Evolutionary conservation across 2,113 vertebrate genomes (phyloP), one percentile per base, ranked within the genome.

Genomic region (Nymphicus hollandicus): DNA sequence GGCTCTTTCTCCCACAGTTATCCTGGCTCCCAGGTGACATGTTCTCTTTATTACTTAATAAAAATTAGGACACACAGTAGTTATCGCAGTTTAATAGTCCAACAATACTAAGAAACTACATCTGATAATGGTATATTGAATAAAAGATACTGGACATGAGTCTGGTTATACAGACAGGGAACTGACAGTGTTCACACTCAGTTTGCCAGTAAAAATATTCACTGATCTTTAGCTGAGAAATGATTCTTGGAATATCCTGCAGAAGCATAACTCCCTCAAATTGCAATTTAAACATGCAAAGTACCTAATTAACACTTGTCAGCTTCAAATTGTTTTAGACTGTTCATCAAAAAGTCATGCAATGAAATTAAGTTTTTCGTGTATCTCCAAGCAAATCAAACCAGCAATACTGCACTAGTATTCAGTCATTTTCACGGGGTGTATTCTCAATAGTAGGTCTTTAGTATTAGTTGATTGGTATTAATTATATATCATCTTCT

Each of bases 1-100:
- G 27, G 6, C n/a, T 82, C 27, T 74, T 20, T 5, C 19, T 22
- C 4, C 4, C 0, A 0, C 20, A 3, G 11, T 72, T 2, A 1
- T 10, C 22, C 35, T 44, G 37, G 12, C 22, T 90, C 43, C 27
- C 39, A 39, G 39, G 20, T 13, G 5, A 72, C 7, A 6, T 28
- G 3, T 55, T 76, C 8, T 46, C 3, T 28, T 64, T 72, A 68
- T 35, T 82, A 29, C 10, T 69, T 71, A 37, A 60, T 39, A 72
- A 68, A 68, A 90, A 80, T n/a, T 68, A 72, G 11, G 35, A 64
- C 49, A 20, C 23, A 49, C 6, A 25, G 2, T 68, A 31, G 10
- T 61, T 90, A 31, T 50, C 17, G 50, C 4, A 69, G 6, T 18
- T 84, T 27, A 39, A 43, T 73, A 77, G 52, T 43, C 10, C 74